These are phyloP conservation scores for Leptothorax acervorum DNA, from an alignment of 2,888 invertebrate genomes.

Conservation along the genomic window DNA sequence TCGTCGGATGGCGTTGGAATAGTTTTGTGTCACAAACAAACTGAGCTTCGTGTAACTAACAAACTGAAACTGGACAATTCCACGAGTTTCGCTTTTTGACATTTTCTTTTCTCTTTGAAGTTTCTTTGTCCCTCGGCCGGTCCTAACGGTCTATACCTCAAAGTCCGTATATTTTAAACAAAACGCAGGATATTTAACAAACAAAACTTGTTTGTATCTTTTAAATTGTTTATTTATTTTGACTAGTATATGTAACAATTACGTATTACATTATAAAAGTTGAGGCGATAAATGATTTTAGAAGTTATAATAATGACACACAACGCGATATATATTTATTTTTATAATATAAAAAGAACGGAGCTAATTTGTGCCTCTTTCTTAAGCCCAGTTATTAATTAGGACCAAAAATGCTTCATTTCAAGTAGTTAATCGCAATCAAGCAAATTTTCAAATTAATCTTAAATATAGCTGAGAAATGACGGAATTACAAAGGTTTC, in stretches of 20 bases:
- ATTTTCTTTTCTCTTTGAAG: conserved; percentile 40
- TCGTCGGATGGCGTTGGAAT: conserved; percentile 20
- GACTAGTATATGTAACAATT: not conserved
- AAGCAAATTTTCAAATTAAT: not conserved
- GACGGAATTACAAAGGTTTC: not conserved
- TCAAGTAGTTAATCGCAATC: not conserved
- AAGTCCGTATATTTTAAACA: conserved; percentile 3
- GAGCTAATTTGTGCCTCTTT: not conserved
- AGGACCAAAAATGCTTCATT: not conserved
- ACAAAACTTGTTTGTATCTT: not conserved
- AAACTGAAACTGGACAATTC: conserved; percentile 45
- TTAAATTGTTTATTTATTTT: not conserved
- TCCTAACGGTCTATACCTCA: conserved; percentile 1
- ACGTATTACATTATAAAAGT: conserved; percentile 1
- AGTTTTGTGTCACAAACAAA: conserved; percentile 50
- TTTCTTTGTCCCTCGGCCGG: not conserved
- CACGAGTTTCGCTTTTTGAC: conserved; percentile 29
- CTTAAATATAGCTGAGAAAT: not conserved
- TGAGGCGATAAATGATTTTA: not conserved
- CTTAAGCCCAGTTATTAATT: not conserved
- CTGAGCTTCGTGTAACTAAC: conserved; percentile 58
- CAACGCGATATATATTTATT: not conserved
- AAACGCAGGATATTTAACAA: not conserved
- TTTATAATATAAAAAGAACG: not conserved
- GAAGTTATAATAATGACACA: not conserved